A percentile compares a stretch with the other conserved stretches of the same genome.
phyloP scores from a whole-genome alignment of 2,113 vertebrate species.

The Thalassarche chlororhynchos region DNA sequence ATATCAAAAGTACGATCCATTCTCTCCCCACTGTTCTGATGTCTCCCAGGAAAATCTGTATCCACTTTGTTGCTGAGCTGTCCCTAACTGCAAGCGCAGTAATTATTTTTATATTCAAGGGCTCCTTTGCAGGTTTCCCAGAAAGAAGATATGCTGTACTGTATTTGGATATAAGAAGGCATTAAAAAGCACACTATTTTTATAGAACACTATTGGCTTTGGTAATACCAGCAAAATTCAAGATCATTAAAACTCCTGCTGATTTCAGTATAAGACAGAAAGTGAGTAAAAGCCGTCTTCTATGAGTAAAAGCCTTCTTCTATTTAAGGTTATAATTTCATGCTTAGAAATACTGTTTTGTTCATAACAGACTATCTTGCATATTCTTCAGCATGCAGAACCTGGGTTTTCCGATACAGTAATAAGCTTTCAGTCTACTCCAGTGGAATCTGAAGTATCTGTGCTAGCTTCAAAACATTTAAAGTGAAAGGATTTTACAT shows the following conservation, averaged over 20 bases:
- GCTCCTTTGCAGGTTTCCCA: background rate
- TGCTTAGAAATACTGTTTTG: background rate
- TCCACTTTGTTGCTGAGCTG: background rate
- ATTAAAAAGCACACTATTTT: background rate
- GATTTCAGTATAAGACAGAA: background rate
- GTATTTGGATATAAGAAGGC: background rate
- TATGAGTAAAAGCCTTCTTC: background rate
- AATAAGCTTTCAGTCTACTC: accelerated
- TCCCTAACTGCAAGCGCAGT: background rate
- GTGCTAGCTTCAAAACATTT: background rate
- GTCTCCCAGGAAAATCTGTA: background rate
- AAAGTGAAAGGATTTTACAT: background rate
- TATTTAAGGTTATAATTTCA: background rate
- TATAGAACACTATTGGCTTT: background rate
- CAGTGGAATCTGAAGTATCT: background rate
- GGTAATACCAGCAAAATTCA: background rate
- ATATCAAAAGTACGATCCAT: background rate
- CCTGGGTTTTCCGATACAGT: background rate
- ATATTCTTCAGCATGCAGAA: background rate
- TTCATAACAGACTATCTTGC: background rate
- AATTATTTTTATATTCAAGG: background rate
- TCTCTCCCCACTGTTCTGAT: background rate
- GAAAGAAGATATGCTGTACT: background rate
- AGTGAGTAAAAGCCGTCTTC: background rate
- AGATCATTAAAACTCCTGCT: background rate